These are phyloP conservation scores for Drosophila kambysellisi DNA, from an alignment of 2,888 invertebrate species.

Conservation along the genomic window DNA sequence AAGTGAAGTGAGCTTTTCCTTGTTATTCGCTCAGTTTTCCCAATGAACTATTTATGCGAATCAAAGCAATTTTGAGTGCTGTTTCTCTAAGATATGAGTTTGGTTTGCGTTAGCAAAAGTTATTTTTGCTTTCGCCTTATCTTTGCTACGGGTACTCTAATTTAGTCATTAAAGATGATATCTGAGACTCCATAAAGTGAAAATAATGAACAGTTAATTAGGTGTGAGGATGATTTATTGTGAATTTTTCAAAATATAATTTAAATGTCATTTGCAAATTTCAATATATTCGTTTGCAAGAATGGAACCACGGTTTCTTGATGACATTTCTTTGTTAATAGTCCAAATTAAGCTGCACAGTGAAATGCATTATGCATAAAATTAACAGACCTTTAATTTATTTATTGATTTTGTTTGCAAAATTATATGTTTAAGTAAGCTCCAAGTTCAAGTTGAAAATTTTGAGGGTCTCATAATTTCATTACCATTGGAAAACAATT, in stretches of 20 bases:
- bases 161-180: neutral
- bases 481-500: no score
- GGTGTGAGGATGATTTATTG: no score
- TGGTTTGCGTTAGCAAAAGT: conserved; percentile 5
- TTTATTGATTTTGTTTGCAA: neutral
- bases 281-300: no score
- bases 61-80: conserved; percentile 18
- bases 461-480: neutral
- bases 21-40: neutral
- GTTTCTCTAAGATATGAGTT: conserved; percentile 10
- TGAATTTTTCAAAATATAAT: no score
- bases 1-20: neutral
- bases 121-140: neutral
- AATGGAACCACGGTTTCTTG: no score
- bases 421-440: no score
- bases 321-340: no score
- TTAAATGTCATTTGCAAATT: no score
- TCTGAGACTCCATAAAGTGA: neutral
- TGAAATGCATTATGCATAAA: no score
- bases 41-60: neutral
- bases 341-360: no score
- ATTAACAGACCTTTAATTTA: neutral
- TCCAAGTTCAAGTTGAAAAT: neutral
- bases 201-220: neutral
- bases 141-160: neutral